Evolutionary conservation across 1,140 invertebrate genomes (phyloP), one percentile per base, ranked within the genome.

Genomic region (Varroa destructor): DNA sequence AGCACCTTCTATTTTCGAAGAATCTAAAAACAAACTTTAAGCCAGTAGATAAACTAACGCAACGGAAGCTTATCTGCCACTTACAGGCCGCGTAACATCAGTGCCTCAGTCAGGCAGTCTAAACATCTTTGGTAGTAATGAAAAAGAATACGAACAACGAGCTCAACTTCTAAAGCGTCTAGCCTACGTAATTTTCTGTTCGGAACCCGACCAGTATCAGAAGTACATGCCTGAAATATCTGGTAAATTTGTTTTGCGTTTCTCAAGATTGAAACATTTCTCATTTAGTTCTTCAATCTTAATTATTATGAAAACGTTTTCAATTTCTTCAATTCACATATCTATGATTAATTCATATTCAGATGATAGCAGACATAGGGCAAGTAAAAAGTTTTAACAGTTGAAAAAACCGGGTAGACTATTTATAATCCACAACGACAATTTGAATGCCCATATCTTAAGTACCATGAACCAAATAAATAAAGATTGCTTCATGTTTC

Each of bases 191-290:
- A 89, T 96, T 75, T 89, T 92, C 76, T 93, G 91, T 78, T 90
- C 89, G 77, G 89, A 94, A 77, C 85, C 86, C 70, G 93, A 96
- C 81, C 92, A 96, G 78, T 95, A 94, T 81, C 86, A 90, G 75
- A 88, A 89, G 78, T 88, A 89, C 74, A 90, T 94, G 86, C 89
- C 90, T 14, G 91, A 94, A 78, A 93, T 96, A 77, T 91, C 93
- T 86, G 91, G 90, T 91, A 80, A 76, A 56, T 57, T 25, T 25
- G 25, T 25, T 25, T 25, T 25, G 25, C 25, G 25, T 25, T 25
- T 25, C 70, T 54, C 61, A 12, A 14, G 0, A 64, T n/a, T 3
- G 25, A 46, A 43, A n/a, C 1, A 6, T 72, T 36, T 6, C 42
- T 6, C 61, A 40, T 71, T 43, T 71, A 4, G 0, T 72, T 70